phyloP scores from a whole-genome alignment of 2,888 invertebrate genomes.

The Pristionchus mayeri region DNA sequence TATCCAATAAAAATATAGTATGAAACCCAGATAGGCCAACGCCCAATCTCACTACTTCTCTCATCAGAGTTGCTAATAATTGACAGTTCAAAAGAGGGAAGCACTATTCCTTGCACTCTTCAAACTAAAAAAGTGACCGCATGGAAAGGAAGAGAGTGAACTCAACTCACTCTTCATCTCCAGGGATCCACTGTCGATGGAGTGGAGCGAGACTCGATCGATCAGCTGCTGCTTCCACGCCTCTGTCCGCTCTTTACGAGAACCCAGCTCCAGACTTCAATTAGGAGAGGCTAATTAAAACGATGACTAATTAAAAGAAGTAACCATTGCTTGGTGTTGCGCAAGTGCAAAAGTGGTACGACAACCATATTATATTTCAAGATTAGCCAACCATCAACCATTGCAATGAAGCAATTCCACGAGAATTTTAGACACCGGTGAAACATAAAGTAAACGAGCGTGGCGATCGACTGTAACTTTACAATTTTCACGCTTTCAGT shows the following conservation, averaged over 20 bases:
- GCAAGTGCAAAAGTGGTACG: no score
- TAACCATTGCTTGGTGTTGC: no score
- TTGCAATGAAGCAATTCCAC: no score
- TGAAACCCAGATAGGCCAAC: background rate
- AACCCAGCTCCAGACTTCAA: constrained; percentile 69
- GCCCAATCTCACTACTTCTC: background rate
- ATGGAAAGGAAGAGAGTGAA: no score
- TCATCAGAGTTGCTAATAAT: no score
- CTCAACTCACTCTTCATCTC: constrained; percentile 67
- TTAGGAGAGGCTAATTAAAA: constrained; percentile 10
- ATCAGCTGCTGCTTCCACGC: constrained; percentile 72
- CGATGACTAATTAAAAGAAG: background rate
- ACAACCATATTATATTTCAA: no score
- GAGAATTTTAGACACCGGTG: background rate
- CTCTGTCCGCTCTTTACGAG: constrained; percentile 65
- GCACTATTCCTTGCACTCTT: no score
- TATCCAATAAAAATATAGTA: no score
- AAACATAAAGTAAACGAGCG: background rate
- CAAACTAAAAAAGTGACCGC: no score
- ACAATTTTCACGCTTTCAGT: background rate
- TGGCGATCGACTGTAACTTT: background rate
- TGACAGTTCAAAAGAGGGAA: no score
- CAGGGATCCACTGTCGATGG: constrained; percentile 66
- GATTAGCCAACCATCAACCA: no score
- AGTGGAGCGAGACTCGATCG: constrained; percentile 58